Base-by-base conservation (phyloP, 2,888 invertebrate genomes). In the Oxystoma pomonae region DNA sequence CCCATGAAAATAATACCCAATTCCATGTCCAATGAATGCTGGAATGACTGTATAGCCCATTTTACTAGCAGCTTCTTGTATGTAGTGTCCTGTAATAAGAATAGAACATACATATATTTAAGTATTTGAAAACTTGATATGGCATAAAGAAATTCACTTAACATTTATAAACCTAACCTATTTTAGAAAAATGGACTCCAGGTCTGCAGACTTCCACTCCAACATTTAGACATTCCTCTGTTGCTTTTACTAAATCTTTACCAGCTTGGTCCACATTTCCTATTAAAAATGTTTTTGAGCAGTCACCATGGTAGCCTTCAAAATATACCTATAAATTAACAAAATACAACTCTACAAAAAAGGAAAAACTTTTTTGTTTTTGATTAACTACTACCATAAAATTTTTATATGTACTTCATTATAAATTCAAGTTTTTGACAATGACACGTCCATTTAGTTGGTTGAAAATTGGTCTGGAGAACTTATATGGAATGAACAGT, bases 1-100 rank as follows among this genome's bases (percentile, higher is more conserved):
- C 0, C 93, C 95, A 82, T 98, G 97, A 77, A 98, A 96, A 77
- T 93, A 94, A 66, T 83, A 81, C 0, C 97, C 96, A 70, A 98
- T 95, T 0, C 98, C 98, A 81, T 98, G 97, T 0, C 98, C 97
- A 65, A 90, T 85, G 76, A 96, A 92, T 2, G 87, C 86, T 2
- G 92, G 92, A 58, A 97, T 81, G 1, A 95, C 86, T 50, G 83
- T 84, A 55, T 87, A 86, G 0, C 88, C 86, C 60, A 85, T 79
- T 64, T 82, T 80, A 65, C 81, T 81, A 0, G 93, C 92, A 68
- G 84, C 84, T 59, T 82, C 80, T 70, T 89, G 83, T 70, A 94
- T 89, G 62, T 81, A 81, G 22, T 58, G 59, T 35, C 35, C 35
- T 35, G n/a, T n/a, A n/a, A n/a, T n/a, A n/a, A n/a, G n/a, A n/a